Evolutionary conservation across 2,888 invertebrate genomes (phyloP), one percentile per base, ranked within the genome.

Genomic region (Chymomyza caudatula): DNA sequence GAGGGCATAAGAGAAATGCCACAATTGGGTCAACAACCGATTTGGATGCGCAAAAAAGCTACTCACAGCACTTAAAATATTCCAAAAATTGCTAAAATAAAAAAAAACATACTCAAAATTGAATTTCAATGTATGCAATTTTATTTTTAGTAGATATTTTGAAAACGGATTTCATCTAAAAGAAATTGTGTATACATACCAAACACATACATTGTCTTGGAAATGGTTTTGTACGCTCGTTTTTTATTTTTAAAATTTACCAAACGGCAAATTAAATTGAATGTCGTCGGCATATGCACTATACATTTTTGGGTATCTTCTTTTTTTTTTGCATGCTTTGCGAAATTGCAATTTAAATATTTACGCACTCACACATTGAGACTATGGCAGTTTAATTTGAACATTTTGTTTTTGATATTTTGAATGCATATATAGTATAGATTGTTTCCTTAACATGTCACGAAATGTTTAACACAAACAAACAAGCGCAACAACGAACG

Each of bases 21-120:
- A 98, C 73, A 73, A 70, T 73, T 70, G 52, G 70, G 73, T 73
- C 68, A 67, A 73, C 57, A 70, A 67, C 72, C 67, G 60, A 25
- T 55, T 69, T 51, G 55, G 11, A 19, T 68, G 63, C 64, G 53
- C 72, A 65, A 55, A 63, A 65, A 56, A 44, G 11, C 11, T 11
- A 11, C 29, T 37, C 29, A 29, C 29, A 3, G 15, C 44, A 53
- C 47, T 56, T 44, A 19, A 52, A 42, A 25, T 6, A 15, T 20
- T 19, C 29, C 25, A 22, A 52, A 37, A 67, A 58, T 47, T 11
- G 11, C 8, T 37, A 20, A 19, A 65, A 60, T 60, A 29, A 23
- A 23, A 8, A 67, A 37, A 23, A 51, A 42, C 56, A 47, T 52
- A 67, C 42, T 52, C 23, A 15, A 69, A 29, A 68, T 55, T 51